Conservation (phyloP, 2,113 vertebrate genomes). For the Andinoacara biseriatus region DNA sequence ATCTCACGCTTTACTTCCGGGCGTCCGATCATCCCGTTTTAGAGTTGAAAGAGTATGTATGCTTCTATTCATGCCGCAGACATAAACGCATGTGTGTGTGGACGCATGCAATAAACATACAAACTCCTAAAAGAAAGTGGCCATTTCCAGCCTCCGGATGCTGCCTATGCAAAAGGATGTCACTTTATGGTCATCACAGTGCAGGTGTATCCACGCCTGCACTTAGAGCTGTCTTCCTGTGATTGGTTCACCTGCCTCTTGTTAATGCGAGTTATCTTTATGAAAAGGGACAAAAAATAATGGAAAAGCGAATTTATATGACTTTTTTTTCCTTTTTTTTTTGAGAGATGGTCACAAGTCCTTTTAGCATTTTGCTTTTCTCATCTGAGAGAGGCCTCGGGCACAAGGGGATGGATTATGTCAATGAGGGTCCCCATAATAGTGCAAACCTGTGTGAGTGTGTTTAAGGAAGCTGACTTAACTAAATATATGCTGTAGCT, state of each 20-base stretch:
- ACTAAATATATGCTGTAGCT: slow-evolving; percentile 53
- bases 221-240: background rate
- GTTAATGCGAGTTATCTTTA: background rate
- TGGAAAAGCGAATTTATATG: background rate
- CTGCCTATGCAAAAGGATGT: background rate
- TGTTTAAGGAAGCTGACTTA: slow-evolving; percentile 25
- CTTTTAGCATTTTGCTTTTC: background rate
- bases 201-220: background rate
- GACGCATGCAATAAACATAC: background rate
- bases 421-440: slow-evolving; percentile 9
- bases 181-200: background rate
- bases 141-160: background rate
- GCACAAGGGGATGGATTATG: slow-evolving; percentile 8
- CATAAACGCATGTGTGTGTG: background rate
- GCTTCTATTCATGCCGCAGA: background rate
- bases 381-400: background rate
- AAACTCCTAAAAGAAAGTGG: background rate
- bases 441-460: background rate
- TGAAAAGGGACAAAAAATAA: background rate
- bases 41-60: background rate
- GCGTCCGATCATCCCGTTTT: background rate
- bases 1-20: background rate
- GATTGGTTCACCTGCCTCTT: background rate
- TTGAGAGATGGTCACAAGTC: background rate
- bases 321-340: background rate